Conservation (phyloP, 2,797 vertebrate genomes). For the Chelonia mydas region DNA sequence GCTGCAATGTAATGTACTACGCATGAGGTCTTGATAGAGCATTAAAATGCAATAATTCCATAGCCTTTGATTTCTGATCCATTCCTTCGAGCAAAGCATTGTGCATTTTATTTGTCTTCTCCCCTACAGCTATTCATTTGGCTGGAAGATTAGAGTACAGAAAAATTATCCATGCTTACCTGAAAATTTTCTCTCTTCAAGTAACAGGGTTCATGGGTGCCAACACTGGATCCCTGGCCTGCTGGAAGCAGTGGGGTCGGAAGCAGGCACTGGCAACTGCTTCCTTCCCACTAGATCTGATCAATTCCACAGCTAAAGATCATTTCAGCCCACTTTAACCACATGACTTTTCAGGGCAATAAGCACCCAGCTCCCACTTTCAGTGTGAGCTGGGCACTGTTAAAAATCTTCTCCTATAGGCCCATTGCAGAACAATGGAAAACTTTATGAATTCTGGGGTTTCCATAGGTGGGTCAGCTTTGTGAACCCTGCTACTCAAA, state of each 20-base stretch:
- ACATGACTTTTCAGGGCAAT: not conserved
- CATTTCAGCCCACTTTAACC: not conserved
- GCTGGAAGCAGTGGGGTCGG: too few species aligned
- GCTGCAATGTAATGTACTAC: accelerated
- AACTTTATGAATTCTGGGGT: not conserved
- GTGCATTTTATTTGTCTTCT: constrained; percentile 57
- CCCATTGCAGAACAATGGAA: not conserved
- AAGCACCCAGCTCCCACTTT: accelerated
- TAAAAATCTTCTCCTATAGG: not conserved
- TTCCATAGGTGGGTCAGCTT: not conserved
- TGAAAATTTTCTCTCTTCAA: not conserved
- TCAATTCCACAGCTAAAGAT: not conserved
- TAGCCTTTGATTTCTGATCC: constrained; percentile 53
- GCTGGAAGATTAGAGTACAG: not conserved
- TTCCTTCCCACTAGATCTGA: too few species aligned
- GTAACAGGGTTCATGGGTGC: not conserved
- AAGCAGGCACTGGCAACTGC: not conserved
- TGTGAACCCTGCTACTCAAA: accelerated
- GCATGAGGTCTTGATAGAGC: not conserved
- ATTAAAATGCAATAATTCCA: constrained; percentile 60
- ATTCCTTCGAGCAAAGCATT: constrained; percentile 4
- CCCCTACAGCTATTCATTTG: constrained; percentile 10
- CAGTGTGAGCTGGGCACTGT: not conserved
- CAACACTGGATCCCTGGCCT: not conserved
- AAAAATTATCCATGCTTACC: not conserved